Percentiles rank a stretch among this genome's conserved stretches.
Conservation (phyloP, 2,113 vertebrate genomes). For the Apteryx owenii region DNA sequence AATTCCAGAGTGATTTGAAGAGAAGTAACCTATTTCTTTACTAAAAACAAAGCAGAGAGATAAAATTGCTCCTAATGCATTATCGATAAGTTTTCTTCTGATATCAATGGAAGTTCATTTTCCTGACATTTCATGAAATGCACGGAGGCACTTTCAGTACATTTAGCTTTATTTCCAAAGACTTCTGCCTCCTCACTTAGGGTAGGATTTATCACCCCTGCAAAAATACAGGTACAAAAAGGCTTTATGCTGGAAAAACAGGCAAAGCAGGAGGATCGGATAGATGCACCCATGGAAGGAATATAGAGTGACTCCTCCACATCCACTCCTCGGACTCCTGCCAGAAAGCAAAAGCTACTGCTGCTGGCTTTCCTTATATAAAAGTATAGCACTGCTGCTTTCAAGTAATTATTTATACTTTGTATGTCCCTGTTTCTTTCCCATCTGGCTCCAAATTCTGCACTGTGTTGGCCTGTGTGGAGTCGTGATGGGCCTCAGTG, state of each 20-base stretch:
- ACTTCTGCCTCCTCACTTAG: background rate
- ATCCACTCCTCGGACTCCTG: background rate
- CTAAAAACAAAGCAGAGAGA: background rate
- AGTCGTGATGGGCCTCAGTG: background rate
- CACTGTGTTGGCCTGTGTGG: background rate
- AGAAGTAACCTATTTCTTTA: background rate
- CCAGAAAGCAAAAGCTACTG: background rate
- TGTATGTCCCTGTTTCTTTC: background rate
- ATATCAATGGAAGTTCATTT: background rate
- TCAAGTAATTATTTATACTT: background rate
- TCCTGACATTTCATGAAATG: background rate
- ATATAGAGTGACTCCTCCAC: background rate
- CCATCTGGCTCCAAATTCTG: background rate
- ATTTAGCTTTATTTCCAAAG: background rate
- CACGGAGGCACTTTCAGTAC: background rate
- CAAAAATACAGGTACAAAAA: background rate
- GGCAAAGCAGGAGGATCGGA: background rate
- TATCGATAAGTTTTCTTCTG: background rate
- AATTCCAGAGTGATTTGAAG: background rate
- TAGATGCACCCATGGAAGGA: background rate
- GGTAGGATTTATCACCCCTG: slow-evolving; percentile 8
- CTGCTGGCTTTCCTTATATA: background rate
- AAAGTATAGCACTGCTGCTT: background rate
- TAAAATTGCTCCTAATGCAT: background rate
- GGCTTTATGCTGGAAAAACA: background rate